These are phyloP conservation scores for Antitype chi DNA, from an alignment of 2,888 invertebrate species.

Conservation along the genomic window DNA sequence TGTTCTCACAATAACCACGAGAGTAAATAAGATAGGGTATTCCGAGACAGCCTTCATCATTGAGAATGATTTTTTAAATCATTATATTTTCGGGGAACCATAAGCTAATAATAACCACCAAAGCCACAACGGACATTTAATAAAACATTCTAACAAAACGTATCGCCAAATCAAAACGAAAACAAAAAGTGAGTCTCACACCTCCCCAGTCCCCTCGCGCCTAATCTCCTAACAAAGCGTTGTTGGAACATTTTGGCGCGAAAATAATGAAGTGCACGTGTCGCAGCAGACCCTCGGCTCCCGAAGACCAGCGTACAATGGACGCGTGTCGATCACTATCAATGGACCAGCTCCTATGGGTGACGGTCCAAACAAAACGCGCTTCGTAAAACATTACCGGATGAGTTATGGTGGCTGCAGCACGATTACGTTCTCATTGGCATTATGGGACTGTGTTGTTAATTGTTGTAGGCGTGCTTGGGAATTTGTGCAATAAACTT, in stretches of 20 bases:
- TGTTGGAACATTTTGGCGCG: constrained; percentile 90
- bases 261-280: constrained; percentile 90
- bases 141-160: constrained; percentile 65
- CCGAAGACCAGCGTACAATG: constrained; percentile 71
- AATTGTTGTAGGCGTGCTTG: constrained; percentile 54
- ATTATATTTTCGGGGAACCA: not conserved
- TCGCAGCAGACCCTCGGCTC: constrained; percentile 64
- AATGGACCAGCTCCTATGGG: constrained; percentile 70
- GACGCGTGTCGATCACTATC: constrained; percentile 88
- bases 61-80: not conserved
- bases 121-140: constrained; percentile 58
- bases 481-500: constrained; percentile 42
- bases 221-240: constrained; percentile 90
- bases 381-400: constrained; percentile 72
- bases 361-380: constrained; percentile 79
- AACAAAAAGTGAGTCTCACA: constrained; percentile 68
- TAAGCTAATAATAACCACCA: constrained; percentile 30
- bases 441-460: constrained; percentile 36
- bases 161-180: constrained; percentile 65
- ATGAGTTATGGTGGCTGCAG: constrained; percentile 70
- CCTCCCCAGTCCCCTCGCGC: constrained; percentile 79
- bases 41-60: not conserved
- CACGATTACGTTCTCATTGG: constrained; percentile 61
- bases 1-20: constrained; percentile 40
- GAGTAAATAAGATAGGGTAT: constrained; percentile 20